These are phyloP conservation scores for Aurelia aurita complex sp. Pacific DNA, from an alignment of 30 jellyfish, hydroid and myxozoan species.

Conservation along the genomic window DNA sequence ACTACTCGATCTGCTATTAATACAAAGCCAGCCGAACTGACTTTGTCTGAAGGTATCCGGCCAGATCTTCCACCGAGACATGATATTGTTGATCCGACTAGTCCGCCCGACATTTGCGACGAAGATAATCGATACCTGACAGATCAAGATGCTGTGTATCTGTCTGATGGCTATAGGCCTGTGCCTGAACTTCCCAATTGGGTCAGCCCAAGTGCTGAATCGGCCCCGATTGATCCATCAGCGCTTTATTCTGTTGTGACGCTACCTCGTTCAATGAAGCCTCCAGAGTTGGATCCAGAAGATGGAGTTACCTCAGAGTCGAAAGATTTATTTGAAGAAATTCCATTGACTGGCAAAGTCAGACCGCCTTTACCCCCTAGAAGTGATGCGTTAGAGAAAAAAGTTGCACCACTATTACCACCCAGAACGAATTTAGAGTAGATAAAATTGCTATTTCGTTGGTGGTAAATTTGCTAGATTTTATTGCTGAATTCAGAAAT, in stretches of 20 bases:
- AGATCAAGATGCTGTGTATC: background rate
- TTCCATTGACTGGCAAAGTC: background rate
- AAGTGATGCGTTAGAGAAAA: background rate
- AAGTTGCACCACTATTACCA: slow-evolving; percentile 43
- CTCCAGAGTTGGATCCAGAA: background rate
- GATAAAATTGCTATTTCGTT: background rate
- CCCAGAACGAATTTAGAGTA: slow-evolving; percentile 15
- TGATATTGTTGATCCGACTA: background rate
- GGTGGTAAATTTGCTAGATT: too few relatives aligned
- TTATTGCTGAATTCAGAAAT: too few relatives aligned
- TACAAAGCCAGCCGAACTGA: background rate
- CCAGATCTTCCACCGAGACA: background rate
- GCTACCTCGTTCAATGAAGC: background rate
- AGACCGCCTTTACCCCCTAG: slow-evolving; percentile 33
- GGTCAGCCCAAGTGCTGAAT: background rate
- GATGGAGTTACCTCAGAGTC: background rate
- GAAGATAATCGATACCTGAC: background rate
- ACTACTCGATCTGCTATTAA: background rate
- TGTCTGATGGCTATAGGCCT: background rate
- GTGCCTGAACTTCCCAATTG: background rate
- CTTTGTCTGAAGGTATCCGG: background rate
- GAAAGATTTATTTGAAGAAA: background rate
- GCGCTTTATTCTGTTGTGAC: background rate
- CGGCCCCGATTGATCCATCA: background rate
- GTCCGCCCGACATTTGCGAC: background rate